Evolutionary conservation across 2,113 vertebrate genomes (phyloP).

Genomic region (Brienomyrus longianalis): DNA sequence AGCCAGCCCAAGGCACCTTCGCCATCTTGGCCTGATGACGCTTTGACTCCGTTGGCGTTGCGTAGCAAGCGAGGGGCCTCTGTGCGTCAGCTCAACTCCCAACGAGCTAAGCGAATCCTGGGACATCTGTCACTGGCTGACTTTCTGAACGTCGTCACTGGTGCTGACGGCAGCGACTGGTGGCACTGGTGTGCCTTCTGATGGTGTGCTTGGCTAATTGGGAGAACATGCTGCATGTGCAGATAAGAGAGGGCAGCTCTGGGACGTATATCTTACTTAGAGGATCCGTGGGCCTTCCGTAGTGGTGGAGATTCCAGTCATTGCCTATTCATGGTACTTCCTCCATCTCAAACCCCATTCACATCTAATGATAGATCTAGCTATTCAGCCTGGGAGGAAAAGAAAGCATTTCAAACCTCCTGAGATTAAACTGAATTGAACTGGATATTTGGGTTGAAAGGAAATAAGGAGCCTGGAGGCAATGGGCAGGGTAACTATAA

Average conservation of each 20-base stretch:
- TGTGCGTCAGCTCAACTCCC: neutral
- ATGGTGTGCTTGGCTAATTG: neutral
- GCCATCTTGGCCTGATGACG: neutral
- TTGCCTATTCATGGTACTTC: neutral
- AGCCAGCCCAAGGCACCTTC: neutral
- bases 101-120: neutral
- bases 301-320: neutral
- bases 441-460: neutral
- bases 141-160: neutral
- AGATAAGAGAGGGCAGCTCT: neutral
- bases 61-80: neutral
- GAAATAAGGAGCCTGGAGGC: neutral
- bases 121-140: neutral
- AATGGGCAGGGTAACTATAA: neutral
- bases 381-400: constrained; percentile 8
- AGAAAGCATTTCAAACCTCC: neutral
- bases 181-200: neutral
- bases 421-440: neutral
- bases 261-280: neutral
- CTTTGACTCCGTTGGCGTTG: neutral
- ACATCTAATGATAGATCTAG: neutral
- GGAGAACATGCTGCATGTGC: neutral
- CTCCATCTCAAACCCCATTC: neutral
- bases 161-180: neutral
- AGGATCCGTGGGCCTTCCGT: neutral